These are phyloP conservation scores for Glaucidium brasilianum DNA, from an alignment of 2,113 vertebrate genomes.

Conservation along the genomic window DNA sequence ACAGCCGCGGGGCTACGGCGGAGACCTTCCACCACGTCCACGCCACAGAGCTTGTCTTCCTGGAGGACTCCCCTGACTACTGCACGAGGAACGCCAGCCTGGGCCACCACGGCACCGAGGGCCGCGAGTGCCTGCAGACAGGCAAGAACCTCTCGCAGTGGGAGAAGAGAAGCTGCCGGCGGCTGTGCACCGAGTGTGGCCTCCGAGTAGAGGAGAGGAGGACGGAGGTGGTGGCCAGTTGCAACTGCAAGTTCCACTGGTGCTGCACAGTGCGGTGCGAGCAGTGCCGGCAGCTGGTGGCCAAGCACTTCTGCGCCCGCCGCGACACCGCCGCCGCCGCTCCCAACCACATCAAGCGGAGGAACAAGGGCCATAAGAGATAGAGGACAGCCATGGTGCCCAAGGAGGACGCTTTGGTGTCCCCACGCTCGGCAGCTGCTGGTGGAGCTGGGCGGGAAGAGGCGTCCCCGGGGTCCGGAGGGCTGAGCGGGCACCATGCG, in stretches of 20 bases:
- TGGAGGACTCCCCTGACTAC: slow-evolving; percentile 95
- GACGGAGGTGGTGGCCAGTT: slow-evolving; percentile 84
- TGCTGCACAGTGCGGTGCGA: slow-evolving; percentile 94
- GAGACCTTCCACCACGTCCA: slow-evolving; percentile 81
- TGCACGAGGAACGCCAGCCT: slow-evolving; percentile 87
- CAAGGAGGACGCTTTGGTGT: not conserved
- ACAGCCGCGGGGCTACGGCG: slow-evolving; percentile 77
- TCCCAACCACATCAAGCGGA: slow-evolving; percentile 67
- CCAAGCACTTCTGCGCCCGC: slow-evolving; percentile 84
- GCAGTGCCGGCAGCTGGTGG: slow-evolving; percentile 83
- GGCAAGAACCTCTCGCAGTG: slow-evolving; percentile 77
- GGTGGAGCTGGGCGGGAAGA: not conserved
- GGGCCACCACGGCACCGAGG: slow-evolving; percentile 87
- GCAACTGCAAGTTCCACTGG: slow-evolving; percentile 97
- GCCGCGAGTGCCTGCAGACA: slow-evolving; percentile 88
- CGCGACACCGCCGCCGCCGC: not conserved
- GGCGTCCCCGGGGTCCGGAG: fast-evolving
- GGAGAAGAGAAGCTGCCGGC: slow-evolving; percentile 86
- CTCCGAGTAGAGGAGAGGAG: slow-evolving; percentile 82
- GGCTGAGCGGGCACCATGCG: fast-evolving
- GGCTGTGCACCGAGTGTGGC: slow-evolving; percentile 89
- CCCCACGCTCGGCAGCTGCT: fast-evolving
- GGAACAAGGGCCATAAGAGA: slow-evolving; percentile 55
- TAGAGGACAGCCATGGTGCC: not conserved
- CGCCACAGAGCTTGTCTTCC: slow-evolving; percentile 83